Conservation (phyloP, 2,113 vertebrate genomes). For the Porphyrio hochstetteri region DNA sequence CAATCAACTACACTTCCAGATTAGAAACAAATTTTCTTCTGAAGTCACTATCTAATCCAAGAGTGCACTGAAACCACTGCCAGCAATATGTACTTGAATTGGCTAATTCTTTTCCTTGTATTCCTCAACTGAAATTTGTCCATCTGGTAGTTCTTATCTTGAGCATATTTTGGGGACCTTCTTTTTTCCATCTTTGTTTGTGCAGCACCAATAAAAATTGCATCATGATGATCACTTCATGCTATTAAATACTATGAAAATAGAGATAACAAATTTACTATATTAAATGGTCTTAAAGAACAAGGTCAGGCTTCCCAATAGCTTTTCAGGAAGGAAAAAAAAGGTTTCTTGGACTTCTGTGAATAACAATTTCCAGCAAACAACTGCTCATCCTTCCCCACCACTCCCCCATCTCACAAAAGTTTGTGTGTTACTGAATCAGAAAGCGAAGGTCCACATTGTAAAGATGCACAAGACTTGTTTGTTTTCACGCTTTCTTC, state of each 20-base stretch:
- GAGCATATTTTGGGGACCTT: neutral
- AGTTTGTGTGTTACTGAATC: neutral
- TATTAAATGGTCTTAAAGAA: neutral
- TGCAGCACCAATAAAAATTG: neutral
- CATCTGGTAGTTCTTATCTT: slow-evolving; percentile 1
- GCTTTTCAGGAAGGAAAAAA: neutral
- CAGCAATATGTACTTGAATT: neutral
- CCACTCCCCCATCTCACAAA: no score
- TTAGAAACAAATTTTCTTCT: neutral
- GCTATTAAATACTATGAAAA: neutral
- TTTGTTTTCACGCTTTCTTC: neutral
- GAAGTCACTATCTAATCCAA: neutral
- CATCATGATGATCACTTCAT: neutral
- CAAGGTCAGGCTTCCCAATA: neutral
- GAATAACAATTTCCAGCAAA: neutral
- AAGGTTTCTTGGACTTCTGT: neutral
- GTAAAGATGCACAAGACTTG: neutral
- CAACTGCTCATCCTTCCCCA: neutral
- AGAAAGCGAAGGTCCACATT: neutral
- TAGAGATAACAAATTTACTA: neutral
- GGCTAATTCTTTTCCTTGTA: neutral
- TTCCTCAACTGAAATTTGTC: neutral
- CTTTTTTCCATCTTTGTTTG: slow-evolving; percentile 27
- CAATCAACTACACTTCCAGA: neutral
- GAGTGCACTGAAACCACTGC: neutral